Conservation (phyloP, 2,113 vertebrate genomes). For the Alligator mississippiensis region DNA sequence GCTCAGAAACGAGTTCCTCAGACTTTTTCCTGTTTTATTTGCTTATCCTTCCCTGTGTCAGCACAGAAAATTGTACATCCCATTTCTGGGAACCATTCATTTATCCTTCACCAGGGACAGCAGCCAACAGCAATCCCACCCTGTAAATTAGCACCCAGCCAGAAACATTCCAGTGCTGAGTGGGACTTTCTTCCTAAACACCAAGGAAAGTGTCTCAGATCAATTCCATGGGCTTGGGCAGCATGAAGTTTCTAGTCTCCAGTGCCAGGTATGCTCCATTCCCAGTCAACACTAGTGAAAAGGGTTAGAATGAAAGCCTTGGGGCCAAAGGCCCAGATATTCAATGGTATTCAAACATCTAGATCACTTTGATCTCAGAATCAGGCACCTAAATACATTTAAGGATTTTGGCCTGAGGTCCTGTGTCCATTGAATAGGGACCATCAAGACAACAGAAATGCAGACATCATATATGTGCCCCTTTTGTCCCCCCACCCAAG, state of each 20-base stretch:
- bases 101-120: neutral
- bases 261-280: neutral
- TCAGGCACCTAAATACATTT: neutral
- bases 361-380: neutral
- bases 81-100: neutral
- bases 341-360: neutral
- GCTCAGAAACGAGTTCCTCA: neutral
- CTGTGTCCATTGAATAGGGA: neutral
- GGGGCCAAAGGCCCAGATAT: neutral
- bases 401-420: neutral
- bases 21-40: neutral
- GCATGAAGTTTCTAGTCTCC: neutral
- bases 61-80: neutral
- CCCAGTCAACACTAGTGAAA: too few species aligned
- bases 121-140: neutral
- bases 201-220: too few species aligned
- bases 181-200: fast-evolving
- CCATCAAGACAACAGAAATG: neutral
- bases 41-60: fast-evolving
- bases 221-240: neutral
- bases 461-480: neutral
- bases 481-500: neutral
- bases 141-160: fast-evolving
- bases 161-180: neutral
- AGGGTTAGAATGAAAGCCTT: neutral